Evolutionary conservation across 2,888 invertebrate species (phyloP).

Genomic region (Noctua comes): DNA sequence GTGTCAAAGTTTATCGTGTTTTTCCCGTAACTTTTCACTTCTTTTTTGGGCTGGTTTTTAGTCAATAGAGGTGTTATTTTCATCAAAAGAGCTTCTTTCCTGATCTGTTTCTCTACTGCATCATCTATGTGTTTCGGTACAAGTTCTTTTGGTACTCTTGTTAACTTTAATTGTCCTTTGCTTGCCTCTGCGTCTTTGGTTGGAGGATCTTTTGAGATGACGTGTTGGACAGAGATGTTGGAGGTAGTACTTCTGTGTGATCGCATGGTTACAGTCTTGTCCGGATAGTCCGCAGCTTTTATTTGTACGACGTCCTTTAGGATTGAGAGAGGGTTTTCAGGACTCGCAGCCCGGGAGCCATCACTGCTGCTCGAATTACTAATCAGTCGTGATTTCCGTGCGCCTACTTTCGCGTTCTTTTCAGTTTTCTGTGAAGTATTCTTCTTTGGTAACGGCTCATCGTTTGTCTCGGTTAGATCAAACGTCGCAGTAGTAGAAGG

Average conservation of each 20-base stretch:
- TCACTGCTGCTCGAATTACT: slow-evolving; percentile 63
- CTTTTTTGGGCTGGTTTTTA: slow-evolving; percentile 36
- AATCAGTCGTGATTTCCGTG: slow-evolving; percentile 13
- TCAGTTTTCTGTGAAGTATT: slow-evolving; percentile 4
- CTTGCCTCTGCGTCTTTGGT: not conserved
- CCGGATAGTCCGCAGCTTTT: slow-evolving; percentile 70
- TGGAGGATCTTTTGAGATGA: slow-evolving; percentile 34
- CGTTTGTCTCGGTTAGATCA: slow-evolving; percentile 28
- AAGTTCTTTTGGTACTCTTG: slow-evolving; percentile 41
- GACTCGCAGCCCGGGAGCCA: slow-evolving; percentile 63
- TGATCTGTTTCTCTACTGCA: slow-evolving; percentile 45
- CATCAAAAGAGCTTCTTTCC: slow-evolving; percentile 42
- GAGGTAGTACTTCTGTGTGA: slow-evolving; percentile 20
- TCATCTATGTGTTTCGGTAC: slow-evolving; percentile 43
- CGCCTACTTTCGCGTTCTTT: slow-evolving; percentile 11
- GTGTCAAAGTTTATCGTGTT: slow-evolving; percentile 45
- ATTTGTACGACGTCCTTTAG: slow-evolving; percentile 82
- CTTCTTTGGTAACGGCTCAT: slow-evolving; percentile 12
- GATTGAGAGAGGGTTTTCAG: slow-evolving; percentile 76
- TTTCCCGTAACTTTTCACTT: slow-evolving; percentile 18
- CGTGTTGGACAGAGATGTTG: slow-evolving; percentile 46
- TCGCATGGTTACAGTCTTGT: slow-evolving; percentile 2
- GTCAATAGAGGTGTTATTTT: slow-evolving; percentile 26
- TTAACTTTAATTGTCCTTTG: slow-evolving; percentile 31
- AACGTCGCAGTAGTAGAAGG: not conserved